A percentile compares a stretch with the other conserved stretches of the same genome.
These are phyloP conservation scores for Indicator indicator DNA, from an alignment of 2,113 vertebrate genomes.

Conservation along the genomic window DNA sequence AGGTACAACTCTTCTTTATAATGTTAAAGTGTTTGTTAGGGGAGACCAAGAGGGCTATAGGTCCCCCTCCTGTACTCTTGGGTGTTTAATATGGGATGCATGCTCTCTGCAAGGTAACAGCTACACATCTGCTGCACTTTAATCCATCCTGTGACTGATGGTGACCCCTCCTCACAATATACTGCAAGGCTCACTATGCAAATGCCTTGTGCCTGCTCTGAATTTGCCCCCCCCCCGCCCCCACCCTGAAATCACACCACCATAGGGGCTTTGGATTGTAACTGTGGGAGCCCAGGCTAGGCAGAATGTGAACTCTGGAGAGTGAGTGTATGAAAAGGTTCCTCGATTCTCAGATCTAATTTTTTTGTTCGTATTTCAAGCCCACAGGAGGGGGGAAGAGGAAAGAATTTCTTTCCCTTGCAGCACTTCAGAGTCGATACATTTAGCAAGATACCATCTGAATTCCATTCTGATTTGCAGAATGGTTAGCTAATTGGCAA, in stretches of 20 bases:
- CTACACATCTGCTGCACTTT: neutral
- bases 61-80: neutral
- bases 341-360: constrained; percentile 31
- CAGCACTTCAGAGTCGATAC: constrained; percentile 57
- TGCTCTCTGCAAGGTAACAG: neutral
- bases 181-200: neutral
- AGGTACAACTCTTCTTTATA: neutral
- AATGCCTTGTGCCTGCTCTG: neutral
- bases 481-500: constrained; percentile 65
- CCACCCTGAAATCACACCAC: constrained; percentile 2
- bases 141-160: neutral
- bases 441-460: constrained; percentile 52
- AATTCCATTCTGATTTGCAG: constrained; percentile 64
- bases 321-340: constrained; percentile 42
- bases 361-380: constrained; percentile 50
- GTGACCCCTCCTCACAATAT: constrained; percentile 1
- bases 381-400: constrained; percentile 24
- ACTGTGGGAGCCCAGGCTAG: neutral
- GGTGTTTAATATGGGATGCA: neutral
- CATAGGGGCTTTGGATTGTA: constrained; percentile 23
- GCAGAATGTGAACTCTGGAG: neutral
- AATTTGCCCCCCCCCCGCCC: neutral
- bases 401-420: constrained; percentile 1
- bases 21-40: neutral
- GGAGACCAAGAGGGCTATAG: neutral